A percentile compares a stretch with the other conserved stretches of the same genome.
These are phyloP conservation scores for Dolichoris vasculosae DNA, from an alignment of 1,140 invertebrate species.

Conservation along the genomic window DNA sequence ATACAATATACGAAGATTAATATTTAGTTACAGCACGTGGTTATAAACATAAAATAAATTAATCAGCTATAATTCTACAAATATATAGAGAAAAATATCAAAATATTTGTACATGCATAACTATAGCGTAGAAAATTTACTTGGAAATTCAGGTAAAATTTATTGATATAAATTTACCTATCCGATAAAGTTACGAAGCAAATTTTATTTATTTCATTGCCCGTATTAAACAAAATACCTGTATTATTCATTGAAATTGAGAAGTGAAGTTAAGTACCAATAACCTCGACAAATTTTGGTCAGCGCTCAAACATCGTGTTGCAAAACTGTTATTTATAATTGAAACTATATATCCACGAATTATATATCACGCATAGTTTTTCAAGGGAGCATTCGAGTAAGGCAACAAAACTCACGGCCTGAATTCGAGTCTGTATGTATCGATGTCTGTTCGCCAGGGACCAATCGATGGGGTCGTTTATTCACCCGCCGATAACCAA, in stretches of 20 bases:
- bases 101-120: neutral
- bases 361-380: too few species aligned
- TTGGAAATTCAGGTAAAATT: conserved; percentile 1
- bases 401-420: too few species aligned
- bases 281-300: neutral
- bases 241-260: neutral
- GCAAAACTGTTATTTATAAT: neutral
- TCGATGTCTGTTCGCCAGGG: neutral
- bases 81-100: too few species aligned
- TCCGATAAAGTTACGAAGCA: neutral
- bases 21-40: too few species aligned
- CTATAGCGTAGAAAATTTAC: neutral
- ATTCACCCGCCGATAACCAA: neutral
- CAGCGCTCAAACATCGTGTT: neutral
- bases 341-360: neutral
- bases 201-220: neutral
- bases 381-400: too few species aligned
- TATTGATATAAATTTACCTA: neutral
- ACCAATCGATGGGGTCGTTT: neutral
- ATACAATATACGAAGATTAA: too few species aligned
- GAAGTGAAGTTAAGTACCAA: neutral
- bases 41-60: too few species aligned
- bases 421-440: neutral
- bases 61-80: too few species aligned
- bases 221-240: neutral